Conservation (phyloP, 1,140 invertebrate genomes). For the Ridgeia piscesae region DNA sequence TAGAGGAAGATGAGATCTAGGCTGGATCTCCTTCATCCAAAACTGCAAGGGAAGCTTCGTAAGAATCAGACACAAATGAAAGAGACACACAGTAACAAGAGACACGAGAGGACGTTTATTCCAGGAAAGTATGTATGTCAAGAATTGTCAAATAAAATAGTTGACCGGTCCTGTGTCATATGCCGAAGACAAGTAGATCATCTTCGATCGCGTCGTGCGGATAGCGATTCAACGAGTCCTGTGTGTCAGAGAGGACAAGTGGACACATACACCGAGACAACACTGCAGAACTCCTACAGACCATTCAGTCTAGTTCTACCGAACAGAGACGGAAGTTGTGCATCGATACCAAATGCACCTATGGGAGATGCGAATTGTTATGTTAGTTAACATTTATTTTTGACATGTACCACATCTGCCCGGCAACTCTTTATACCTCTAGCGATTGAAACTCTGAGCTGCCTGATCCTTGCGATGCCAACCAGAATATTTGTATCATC, state of each 20-base stretch:
- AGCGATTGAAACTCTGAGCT: neutral
- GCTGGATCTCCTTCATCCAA: slow-evolving; percentile 10
- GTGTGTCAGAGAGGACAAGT: too few relatives aligned
- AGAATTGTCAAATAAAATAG: neutral
- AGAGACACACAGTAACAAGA: neutral
- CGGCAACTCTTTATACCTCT: neutral
- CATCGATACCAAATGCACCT: too few relatives aligned
- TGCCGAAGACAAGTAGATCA: too few relatives aligned
- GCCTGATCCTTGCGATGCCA: neutral
- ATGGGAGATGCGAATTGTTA: too few relatives aligned
- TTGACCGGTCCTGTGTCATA: neutral
- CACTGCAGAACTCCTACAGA: too few relatives aligned
- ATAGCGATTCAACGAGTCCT: too few relatives aligned
- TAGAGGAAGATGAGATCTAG: neutral
- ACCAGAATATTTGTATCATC: neutral
- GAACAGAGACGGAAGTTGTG: too few relatives aligned
- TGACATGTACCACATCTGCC: too few relatives aligned
- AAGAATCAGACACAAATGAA: neutral
- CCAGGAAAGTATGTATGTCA: neutral
- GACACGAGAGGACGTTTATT: neutral
- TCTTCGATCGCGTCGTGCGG: too few relatives aligned
- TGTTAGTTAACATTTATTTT: too few relatives aligned
- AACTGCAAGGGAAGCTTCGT: neutral
- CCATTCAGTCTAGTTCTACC: too few relatives aligned
- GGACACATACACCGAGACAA: too few relatives aligned